A percentile compares a stretch with the other conserved stretches of the same genome.
Evolutionary conservation across 1,140 invertebrate genomes (phyloP).

Genomic region (Trichonephila inaurata): DNA sequence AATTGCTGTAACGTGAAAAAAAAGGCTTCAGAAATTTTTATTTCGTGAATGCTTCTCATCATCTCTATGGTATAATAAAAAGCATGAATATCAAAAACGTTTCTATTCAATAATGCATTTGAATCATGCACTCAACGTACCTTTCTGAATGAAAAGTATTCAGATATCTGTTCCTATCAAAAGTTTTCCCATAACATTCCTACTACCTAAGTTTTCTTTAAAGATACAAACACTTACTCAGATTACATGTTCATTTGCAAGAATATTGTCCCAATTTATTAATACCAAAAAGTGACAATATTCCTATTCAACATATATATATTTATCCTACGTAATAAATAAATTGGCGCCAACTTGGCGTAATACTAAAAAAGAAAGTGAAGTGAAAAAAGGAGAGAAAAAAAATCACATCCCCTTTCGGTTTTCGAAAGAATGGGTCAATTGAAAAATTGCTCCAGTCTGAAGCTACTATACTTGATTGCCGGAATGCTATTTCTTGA

Average conservation of each 20-base stretch:
- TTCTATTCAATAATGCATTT: not conserved
- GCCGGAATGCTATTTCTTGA: constrained; percentile 73
- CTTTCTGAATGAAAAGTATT: not conserved
- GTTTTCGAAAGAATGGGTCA: constrained; percentile 59
- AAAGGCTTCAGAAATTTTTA: too few relatives aligned
- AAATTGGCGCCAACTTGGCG: constrained; percentile 68
- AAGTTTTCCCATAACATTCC: not conserved
- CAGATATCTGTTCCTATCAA: not conserved
- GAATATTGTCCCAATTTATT: not conserved
- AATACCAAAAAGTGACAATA: constrained; percentile 1
- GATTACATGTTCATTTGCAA: constrained; percentile 13
- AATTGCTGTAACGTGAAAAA: too few relatives aligned
- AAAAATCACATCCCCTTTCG: constrained; percentile 8
- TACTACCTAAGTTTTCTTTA: not conserved
- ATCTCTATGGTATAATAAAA: too few relatives aligned
- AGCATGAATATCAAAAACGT: too few relatives aligned
- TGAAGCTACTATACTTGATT: constrained; percentile 68
- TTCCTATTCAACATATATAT: not conserved
- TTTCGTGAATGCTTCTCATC: too few relatives aligned
- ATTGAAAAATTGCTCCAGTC: constrained; percentile 72
- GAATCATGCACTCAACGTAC: not conserved
- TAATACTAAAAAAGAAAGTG: constrained; percentile 19
- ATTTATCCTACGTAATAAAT: constrained; percentile 30
- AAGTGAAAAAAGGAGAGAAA: constrained; percentile 19
- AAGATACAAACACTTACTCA: not conserved